Evolutionary conservation across 2,797 vertebrate species (phyloP).

Genomic region (Typhlichthys subterraneus): DNA sequence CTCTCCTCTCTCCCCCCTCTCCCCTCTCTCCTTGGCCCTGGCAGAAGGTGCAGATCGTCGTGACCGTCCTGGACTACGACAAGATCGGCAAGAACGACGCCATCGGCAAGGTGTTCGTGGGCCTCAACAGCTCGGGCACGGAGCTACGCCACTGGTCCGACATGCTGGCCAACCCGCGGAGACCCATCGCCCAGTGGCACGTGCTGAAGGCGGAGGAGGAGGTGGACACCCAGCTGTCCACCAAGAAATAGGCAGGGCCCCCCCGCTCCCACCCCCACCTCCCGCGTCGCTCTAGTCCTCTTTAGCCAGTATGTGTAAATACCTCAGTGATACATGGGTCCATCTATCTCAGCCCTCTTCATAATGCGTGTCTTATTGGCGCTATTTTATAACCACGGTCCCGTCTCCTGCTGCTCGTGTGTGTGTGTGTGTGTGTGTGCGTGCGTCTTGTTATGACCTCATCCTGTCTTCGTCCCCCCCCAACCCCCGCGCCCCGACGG

Average conservation of each 20-base stretch:
- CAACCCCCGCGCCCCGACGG: no score
- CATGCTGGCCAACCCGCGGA: slow-evolving; percentile 98
- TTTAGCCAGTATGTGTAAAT: slow-evolving; percentile 99
- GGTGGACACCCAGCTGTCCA: slow-evolving; percentile 93
- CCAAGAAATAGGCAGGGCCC: slow-evolving; percentile 91
- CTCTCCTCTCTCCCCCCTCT: background rate
- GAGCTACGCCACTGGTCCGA: slow-evolving; percentile 99
- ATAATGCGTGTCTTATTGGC: background rate
- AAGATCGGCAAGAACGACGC: slow-evolving; percentile 99
- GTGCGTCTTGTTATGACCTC: no score
- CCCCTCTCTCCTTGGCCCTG: slow-evolving; percentile 44
- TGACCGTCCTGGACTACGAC: slow-evolving; percentile 99
- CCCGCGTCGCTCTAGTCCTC: slow-evolving; percentile 91
- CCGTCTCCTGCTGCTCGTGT: no score
- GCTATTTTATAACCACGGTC: no score
- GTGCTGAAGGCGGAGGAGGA: slow-evolving; percentile 97
- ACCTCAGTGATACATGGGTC: slow-evolving; percentile 98
- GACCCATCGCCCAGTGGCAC: slow-evolving; percentile 99
- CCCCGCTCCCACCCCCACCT: slow-evolving; percentile 81
- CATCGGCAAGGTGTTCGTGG: slow-evolving; percentile 99
- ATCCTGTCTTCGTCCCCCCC: no score
- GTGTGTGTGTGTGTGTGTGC: no score
- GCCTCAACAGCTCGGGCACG: slow-evolving; percentile 96
- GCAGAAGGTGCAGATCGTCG: slow-evolving; percentile 99
- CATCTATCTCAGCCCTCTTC: slow-evolving; percentile 60